Base-by-base conservation (phyloP, 2,113 vertebrate genomes). In the Oryzias javanicus region DNA sequence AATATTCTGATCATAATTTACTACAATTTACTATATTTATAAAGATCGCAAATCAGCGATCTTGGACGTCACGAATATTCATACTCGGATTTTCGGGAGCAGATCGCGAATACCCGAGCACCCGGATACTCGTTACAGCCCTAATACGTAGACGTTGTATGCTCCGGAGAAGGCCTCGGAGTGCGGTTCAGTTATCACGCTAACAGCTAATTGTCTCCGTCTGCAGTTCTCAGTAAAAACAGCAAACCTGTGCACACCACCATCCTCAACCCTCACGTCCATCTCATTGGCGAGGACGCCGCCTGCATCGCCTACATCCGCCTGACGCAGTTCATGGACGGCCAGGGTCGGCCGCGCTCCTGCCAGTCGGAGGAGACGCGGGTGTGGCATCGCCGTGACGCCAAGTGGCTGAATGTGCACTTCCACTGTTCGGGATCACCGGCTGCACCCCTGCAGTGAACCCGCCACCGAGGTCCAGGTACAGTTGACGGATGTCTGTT, bases 351-450 rank as follows among this genome's bases (percentile, higher is more conserved):
- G 74, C 96, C 97, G 45, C 95, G 96, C 67, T 98, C 95, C 89
- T 97, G 94, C 46, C 97, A 99, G 86, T 99, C 97, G 0, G 96
- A 99, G 81, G 97, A 99, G 90, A 99, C 97, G 0, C 94, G 97
- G 0, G 96, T 99, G 68, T 99, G 97, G 97, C 95, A 99, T 78
- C 97, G 97, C 81, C 93, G 97, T 1, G 96, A 99, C 0, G 90
- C 95, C 90, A 99, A 97, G 81, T 99, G 97, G 97, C 95, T 98
- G 84, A 99, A 99, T 1, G 96, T 99, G 77, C 97, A 99, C 90
- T 99, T 98, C 87, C 97, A 99, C 93, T 98, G 97, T 90, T 99
- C 97, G 50, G 96, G 97, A 81, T 96, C 97, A 35, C 96, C 96
- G 29, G 96, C 97, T 16, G 95, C 97, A 71, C 96, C 96, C 16